Conservation (phyloP, 2,888 invertebrate species). For the Metellina segmentata region DNA sequence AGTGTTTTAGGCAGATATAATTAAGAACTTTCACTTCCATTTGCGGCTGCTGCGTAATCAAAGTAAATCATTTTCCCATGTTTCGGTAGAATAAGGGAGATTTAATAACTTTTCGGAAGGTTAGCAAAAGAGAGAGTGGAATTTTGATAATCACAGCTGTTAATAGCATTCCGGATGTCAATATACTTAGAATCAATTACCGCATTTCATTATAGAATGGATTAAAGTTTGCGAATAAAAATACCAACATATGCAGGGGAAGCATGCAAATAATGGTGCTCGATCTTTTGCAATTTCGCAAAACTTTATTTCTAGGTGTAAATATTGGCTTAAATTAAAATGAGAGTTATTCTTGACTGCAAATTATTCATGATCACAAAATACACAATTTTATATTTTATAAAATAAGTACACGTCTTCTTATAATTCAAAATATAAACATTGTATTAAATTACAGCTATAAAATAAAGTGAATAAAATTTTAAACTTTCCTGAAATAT, state of each 20-base stretch:
- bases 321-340: too few species aligned
- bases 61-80: neutral
- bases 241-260: neutral
- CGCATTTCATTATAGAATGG: constrained; percentile 6
- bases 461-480: too few species aligned
- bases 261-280: neutral
- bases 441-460: too few species aligned
- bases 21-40: neutral
- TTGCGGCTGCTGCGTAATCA: neutral
- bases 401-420: too few species aligned
- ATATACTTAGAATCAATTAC: constrained; percentile 41
- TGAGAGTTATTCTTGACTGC: too few species aligned
- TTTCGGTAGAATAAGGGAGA: neutral
- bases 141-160: constrained; percentile 50
- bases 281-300: too few species aligned
- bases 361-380: too few species aligned
- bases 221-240: neutral
- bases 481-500: too few species aligned
- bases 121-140: neutral
- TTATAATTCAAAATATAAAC: too few species aligned
- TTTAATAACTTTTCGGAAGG: neutral
- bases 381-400: too few species aligned
- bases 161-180: constrained; percentile 56
- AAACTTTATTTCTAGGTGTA: too few species aligned
- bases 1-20: neutral